Base-by-base conservation (phyloP, 2,888 invertebrate genomes). In the Ceramica pisi region DNA sequence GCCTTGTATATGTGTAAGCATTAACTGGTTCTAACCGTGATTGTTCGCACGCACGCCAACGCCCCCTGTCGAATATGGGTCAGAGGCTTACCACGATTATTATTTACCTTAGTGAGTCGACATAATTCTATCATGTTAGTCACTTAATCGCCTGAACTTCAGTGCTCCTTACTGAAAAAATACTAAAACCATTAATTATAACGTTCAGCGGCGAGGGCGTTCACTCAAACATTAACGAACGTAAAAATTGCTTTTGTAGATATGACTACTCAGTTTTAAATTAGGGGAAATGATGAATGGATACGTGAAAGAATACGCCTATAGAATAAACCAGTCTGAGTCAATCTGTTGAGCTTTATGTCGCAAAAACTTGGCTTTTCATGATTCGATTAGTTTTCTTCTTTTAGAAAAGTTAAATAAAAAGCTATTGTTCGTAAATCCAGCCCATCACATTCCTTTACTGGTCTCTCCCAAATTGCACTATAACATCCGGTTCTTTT, bases 1-100 rank as follows among this genome's bases (percentile, higher is more conserved):
- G 90, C 87, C 89, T 89, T 87, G 89, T 91, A 90, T 92, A 92
- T 92, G 92, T 93, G 93, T 92, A 92, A 93, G 92, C 92, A 92
- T 92, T 92, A 89, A 89, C 87, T 90, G 86, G 89, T 90, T 92
- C 88, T 89, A 89, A 89, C 86, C 85, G 89, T 92, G 94, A 94
- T 93, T 93, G 93, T 91, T 82, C 81, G 86, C 91, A 92, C 90
- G 93, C 94, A 94, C 93, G 93, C 90, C 78, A 88, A 65, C 84
- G 80, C 84, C 80, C 81, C 74, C 75, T 82, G 69, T 75, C 80
- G 82, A 86, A 91, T 90, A 85, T 91, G 89, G 91, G 92, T 92
- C 91, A 90, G 71, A 86, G 83, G 69, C 75, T 73, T 87, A 84
- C 87, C 76, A 89, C 88, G 86, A 90, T 90, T 91, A 91, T 88